These are phyloP conservation scores for Parnassius mnemosyne DNA, from an alignment of 2,888 invertebrate species.

Conservation along the genomic window DNA sequence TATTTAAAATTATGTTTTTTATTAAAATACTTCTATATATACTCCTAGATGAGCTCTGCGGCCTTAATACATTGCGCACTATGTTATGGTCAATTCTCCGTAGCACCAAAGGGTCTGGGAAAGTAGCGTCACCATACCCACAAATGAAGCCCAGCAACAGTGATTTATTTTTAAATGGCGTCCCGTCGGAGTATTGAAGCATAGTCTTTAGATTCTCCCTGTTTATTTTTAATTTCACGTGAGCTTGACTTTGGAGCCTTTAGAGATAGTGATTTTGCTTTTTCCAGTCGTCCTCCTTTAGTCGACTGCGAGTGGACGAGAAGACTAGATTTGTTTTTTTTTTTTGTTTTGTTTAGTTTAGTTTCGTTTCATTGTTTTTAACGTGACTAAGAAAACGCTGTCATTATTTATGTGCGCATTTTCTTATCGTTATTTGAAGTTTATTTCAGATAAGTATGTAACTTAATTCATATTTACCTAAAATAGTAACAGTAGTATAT, in stretches of 20 bases:
- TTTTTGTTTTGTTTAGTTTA: too few relatives aligned
- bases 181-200: slow-evolving; percentile 56
- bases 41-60: too few relatives aligned
- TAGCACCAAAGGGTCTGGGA: slow-evolving; percentile 47
- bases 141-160: slow-evolving; percentile 55
- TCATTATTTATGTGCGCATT: too few relatives aligned
- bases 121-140: slow-evolving; percentile 54
- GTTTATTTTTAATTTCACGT: slow-evolving; percentile 55
- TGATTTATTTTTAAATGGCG: slow-evolving; percentile 61
- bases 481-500: too few relatives aligned
- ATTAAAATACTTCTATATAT: too few relatives aligned
- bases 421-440: too few relatives aligned
- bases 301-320: too few relatives aligned
- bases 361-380: too few relatives aligned
- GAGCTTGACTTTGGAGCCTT: slow-evolving; percentile 41
- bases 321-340: too few relatives aligned
- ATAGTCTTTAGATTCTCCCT: slow-evolving; percentile 55
- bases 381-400: too few relatives aligned
- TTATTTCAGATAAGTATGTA: too few relatives aligned
- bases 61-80: slow-evolving; percentile 34
- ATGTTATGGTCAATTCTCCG: slow-evolving; percentile 44
- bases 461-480: too few relatives aligned
- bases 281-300: slow-evolving; percentile 15
- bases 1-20: background rate
- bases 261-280: slow-evolving; percentile 39